Evolutionary conservation across 2,113 vertebrate genomes (phyloP).

Genomic region (Cromileptes altivelis): DNA sequence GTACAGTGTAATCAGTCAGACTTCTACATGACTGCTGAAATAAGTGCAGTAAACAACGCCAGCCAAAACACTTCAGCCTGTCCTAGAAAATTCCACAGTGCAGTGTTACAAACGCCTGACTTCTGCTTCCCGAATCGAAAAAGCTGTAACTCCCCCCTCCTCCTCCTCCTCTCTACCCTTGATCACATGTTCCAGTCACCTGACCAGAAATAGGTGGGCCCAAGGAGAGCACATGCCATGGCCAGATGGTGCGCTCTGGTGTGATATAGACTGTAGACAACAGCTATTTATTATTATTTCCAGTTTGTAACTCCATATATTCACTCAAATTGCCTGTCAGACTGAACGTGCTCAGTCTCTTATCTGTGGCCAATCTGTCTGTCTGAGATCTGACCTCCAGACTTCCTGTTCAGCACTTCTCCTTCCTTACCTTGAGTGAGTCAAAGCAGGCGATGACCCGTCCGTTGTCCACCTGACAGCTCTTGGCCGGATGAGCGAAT

Average conservation of each 20-base stretch:
- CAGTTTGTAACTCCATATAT: constrained; percentile 37
- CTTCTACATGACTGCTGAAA: constrained; percentile 28
- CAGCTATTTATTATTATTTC: constrained; percentile 49
- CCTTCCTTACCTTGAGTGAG: constrained; percentile 95
- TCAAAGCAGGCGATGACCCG: constrained; percentile 99
- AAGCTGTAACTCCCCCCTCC: constrained; percentile 7
- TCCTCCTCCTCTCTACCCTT: background rate
- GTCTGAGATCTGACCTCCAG: constrained; percentile 12
- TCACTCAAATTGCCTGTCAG: constrained; percentile 25
- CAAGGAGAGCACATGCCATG: constrained; percentile 66
- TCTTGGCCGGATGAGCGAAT: constrained; percentile 96
- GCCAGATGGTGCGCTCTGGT: constrained; percentile 62
- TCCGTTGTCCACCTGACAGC: constrained; percentile 98
- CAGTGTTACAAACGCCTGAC: constrained; percentile 33
- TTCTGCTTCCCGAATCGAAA: constrained; percentile 61
- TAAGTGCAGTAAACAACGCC: constrained; percentile 26
- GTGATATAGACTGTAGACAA: constrained; percentile 36
- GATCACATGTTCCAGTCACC: constrained; percentile 71
- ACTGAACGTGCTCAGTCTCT: constrained; percentile 5
- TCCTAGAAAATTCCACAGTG: constrained; percentile 49
- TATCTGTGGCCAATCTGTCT: constrained; percentile 12
- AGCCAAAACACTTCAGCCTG: constrained; percentile 41
- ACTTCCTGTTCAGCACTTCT: constrained; percentile 6
- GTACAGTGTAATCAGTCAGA: background rate
- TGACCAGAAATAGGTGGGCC: constrained; percentile 75